These are phyloP conservation scores for Aramus guarauna DNA, from an alignment of 2,113 vertebrate species.

Conservation along the genomic window DNA sequence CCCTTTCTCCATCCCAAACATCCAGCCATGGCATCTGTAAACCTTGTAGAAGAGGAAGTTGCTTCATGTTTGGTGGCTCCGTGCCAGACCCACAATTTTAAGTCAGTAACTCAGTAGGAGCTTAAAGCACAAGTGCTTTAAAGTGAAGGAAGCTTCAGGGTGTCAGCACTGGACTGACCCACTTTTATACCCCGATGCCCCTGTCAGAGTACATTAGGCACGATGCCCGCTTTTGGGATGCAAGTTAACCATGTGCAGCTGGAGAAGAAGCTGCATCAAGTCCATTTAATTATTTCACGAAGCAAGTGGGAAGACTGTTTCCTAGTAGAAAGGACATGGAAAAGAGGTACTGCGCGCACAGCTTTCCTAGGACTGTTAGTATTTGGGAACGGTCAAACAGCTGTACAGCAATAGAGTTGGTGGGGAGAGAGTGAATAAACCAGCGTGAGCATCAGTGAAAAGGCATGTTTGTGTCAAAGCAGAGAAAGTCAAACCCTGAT, in stretches of 20 bases:
- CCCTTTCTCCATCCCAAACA: not conserved
- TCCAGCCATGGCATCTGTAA: not conserved
- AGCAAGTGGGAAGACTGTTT: not conserved
- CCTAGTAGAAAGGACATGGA: not conserved
- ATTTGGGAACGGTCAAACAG: not conserved
- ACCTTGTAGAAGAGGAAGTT: not conserved
- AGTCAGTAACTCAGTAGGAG: not conserved
- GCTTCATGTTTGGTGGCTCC: not conserved
- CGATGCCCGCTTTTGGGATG: not conserved
- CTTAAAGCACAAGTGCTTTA: not conserved
- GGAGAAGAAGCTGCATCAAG: not conserved
- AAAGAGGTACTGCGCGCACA: not conserved
- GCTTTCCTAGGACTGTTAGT: not conserved
- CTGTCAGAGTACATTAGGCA: conserved; percentile 4
- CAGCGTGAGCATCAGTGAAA: not conserved
- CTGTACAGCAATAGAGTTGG: not conserved
- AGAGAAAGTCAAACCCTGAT: not conserved
- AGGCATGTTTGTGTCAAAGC: not conserved
- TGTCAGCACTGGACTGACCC: conserved; percentile 25
- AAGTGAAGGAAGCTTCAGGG: not conserved
- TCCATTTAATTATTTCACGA: not conserved
- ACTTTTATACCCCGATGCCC: not conserved
- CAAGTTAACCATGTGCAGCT: not conserved
- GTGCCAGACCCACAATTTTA: not conserved
- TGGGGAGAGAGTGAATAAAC: not conserved